Percentiles rank a stretch among this genome's conserved stretches.
Evolutionary conservation across 2,113 vertebrate genomes (phyloP).

Genomic region (Ascaphus truei): DNA sequence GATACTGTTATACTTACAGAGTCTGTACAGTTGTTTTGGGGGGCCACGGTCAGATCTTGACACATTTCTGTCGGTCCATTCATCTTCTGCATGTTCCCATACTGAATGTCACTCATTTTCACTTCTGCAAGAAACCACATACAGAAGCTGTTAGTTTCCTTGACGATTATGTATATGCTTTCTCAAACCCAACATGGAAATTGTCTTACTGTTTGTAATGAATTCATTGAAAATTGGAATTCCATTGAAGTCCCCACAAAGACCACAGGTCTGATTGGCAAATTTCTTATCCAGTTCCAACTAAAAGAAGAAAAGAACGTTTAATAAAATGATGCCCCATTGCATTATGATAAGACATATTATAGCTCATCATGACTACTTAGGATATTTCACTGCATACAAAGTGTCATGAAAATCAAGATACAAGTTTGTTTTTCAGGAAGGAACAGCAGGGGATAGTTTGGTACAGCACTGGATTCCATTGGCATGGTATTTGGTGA

Average conservation of each 20-base stretch:
- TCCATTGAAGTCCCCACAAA: conserved; percentile 75
- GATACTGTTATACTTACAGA: conserved; percentile 43
- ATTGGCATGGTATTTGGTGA: not conserved
- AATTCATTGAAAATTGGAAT: conserved; percentile 62
- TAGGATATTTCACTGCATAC: no score
- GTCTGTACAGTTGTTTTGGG: conserved; percentile 36
- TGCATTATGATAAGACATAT: no score
- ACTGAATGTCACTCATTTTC: conserved; percentile 44
- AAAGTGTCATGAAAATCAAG: no score
- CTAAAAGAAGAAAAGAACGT: conserved; percentile 39
- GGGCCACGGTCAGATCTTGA: conserved; percentile 25
- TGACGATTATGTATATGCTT: not conserved
- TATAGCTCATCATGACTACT: no score
- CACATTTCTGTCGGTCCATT: conserved; percentile 58
- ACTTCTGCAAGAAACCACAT: conserved; percentile 38
- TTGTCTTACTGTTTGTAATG: conserved; percentile 52
- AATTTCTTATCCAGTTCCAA: conserved; percentile 66
- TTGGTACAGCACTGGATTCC: no score
- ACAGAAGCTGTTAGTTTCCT: not conserved
- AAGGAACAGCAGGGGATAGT: no score
- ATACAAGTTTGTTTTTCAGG: no score
- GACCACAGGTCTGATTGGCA: conserved; percentile 66
- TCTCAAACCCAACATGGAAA: not conserved
- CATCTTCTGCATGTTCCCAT: conserved; percentile 50
- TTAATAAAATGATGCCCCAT: not conserved